Percentiles rank a stretch among this genome's conserved stretches.
These are phyloP conservation scores for Periophthalmus magnuspinnatus DNA, from an alignment of 2,797 vertebrate species.

Conservation along the genomic window DNA sequence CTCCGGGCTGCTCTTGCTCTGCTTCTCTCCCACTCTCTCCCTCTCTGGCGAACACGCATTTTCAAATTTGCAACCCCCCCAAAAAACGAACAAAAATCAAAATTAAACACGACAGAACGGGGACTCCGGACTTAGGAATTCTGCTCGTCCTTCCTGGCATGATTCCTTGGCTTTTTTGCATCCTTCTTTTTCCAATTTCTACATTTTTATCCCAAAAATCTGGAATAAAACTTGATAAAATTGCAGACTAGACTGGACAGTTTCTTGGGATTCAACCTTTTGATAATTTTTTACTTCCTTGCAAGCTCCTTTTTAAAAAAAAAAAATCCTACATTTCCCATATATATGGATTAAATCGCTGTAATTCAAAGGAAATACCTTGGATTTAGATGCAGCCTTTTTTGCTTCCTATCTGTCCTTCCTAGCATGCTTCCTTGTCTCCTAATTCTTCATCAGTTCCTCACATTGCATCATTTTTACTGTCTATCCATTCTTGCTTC, in stretches of 20 bases:
- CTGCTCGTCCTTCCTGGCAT: background rate
- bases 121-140: background rate
- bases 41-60: background rate
- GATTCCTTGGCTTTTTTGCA: background rate
- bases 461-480: background rate
- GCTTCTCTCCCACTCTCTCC: background rate
- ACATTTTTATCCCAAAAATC: background rate
- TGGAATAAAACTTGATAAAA: background rate
- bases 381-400: background rate
- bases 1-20: conserved; percentile 84
- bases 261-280: too few species aligned
- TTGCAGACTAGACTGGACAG: too few species aligned
- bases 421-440: too few species aligned
- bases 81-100: background rate
- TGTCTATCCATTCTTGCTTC: background rate
- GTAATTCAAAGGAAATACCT: background rate
- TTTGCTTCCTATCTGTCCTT: background rate
- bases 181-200: background rate
- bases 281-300: background rate
- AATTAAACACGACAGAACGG: background rate
- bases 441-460: background rate
- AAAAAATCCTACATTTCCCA: background rate
- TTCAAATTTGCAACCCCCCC: too few species aligned
- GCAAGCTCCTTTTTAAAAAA: background rate
- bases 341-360: background rate